Evolutionary conservation across 2,888 invertebrate genomes (phyloP), one percentile per base, ranked within the genome.

Genomic region (Ophioninae sp.): DNA sequence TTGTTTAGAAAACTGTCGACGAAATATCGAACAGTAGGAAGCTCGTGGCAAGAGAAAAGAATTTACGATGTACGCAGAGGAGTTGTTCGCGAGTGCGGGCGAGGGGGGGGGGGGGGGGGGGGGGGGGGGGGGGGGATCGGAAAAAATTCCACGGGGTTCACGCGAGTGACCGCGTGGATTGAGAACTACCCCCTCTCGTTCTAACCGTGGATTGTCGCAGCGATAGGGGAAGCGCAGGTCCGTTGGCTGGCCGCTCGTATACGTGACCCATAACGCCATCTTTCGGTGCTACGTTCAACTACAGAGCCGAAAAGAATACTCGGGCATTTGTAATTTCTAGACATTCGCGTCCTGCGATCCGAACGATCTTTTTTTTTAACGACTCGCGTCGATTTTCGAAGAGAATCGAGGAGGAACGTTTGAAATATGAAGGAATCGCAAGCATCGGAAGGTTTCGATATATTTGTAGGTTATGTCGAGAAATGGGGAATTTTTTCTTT

Each of bases 151-250:
- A 37, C 64, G 64, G 37, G 64, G 30, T 37, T 64, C 64, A 37
- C 64, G 17, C 64, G 64, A 64, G 23, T 64, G 64, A 64, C 37
- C 64, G 37, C 64, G 30, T 6, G 39, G 65, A 65, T 37, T n/a
- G 39, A 39, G 39, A 65, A 65, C 39, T 65, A 17, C 10, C 51
- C 64, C 51, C 51, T 51, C 51, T 51, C 51, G 51, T 17, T 17
- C 17, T 51, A 13, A 13, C n/a, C 37, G 64, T 17, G 7, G 64
- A 64, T 64, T 37, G 39, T 39, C 65, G n/a, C 65, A 37, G 65
- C n/a, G 10, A 67, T n/a, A 39, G 20, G 39, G 39, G n/a, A 67
- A 67, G 20, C 17, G 37, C 20, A 67, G 39, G 8, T 41, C 20
- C 7, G 65, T 67, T 67, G 37, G 41, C n/a, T 67, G 13, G 51